A percentile compares a stretch with the other conserved stretches of the same genome.
Conservation (phyloP, 2,113 vertebrate species). For the Megaleporinus macrocephalus region DNA sequence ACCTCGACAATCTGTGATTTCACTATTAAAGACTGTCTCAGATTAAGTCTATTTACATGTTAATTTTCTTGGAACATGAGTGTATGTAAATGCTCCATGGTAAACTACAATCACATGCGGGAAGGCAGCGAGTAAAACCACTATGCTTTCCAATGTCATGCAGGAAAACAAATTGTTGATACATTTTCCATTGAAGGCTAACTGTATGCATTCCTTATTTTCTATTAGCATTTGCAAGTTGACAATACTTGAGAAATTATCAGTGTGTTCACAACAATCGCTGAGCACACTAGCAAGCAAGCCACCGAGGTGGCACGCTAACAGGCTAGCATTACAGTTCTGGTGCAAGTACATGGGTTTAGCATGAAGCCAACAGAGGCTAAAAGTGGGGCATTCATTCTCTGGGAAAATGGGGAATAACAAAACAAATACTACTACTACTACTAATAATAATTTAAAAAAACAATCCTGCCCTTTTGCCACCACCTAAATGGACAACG, state of each 20-base stretch:
- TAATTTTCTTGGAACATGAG: constrained; percentile 58
- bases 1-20: not conserved
- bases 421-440: too few species aligned
- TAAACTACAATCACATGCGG: constrained; percentile 76
- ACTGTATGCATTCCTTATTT: constrained; percentile 69
- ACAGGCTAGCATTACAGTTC: constrained; percentile 87
- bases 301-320: constrained; percentile 85
- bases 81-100: constrained; percentile 62
- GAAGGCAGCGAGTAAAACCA: constrained; percentile 77
- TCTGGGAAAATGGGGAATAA: constrained; percentile 79
- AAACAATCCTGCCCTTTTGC: constrained; percentile 80
- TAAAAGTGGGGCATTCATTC: constrained; percentile 84
- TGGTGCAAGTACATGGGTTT: constrained; percentile 89
- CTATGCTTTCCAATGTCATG: constrained; percentile 80
- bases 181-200: constrained; percentile 73
- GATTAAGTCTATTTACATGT: constrained; percentile 8
- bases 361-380: constrained; percentile 86
- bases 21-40: not conserved
- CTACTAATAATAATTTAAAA: constrained; percentile 60
- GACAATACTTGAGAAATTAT: constrained; percentile 89
- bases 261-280: constrained; percentile 80
- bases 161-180: constrained; percentile 72
- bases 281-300: constrained; percentile 90
- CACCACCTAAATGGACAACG: constrained; percentile 81
- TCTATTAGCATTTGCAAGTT: constrained; percentile 96